Percentiles rank a stretch among this genome's conserved stretches.
Conservation (phyloP, 2,797 vertebrate genomes). For the Sebastes nivosus region DNA sequence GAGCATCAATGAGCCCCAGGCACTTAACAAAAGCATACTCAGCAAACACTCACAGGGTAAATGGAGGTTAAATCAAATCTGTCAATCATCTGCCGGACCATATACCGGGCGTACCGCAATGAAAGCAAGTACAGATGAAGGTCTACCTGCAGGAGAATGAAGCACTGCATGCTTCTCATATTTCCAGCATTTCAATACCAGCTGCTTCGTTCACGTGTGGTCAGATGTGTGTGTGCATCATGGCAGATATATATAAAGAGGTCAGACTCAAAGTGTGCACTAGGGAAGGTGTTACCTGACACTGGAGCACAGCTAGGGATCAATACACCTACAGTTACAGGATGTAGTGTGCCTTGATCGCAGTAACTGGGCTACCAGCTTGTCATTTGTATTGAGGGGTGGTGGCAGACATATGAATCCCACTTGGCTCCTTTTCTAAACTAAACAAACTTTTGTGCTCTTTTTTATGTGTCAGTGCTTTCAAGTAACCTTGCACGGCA, state of each 20-base stretch:
- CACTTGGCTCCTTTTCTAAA: neutral
- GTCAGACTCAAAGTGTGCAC: slow-evolving; percentile 23
- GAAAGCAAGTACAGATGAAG: neutral
- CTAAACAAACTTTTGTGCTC: neutral
- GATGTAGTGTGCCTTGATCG: slow-evolving; percentile 3
- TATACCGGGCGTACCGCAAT: neutral
- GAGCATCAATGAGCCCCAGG: neutral
- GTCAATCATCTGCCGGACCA: slow-evolving; percentile 21
- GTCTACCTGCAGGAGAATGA: neutral
- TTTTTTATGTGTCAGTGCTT: neutral
- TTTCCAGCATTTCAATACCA: neutral
- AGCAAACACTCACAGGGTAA: slow-evolving; percentile 23
- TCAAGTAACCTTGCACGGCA: too few relatives aligned
- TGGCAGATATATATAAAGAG: slow-evolving; percentile 11
- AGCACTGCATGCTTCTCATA: neutral
- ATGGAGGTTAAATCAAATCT: slow-evolving; percentile 35
- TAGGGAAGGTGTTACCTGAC: slow-evolving; percentile 20
- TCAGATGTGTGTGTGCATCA: slow-evolving; percentile 12
- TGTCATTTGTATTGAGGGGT: neutral
- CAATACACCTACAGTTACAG: slow-evolving; percentile 49
- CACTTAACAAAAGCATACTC: slow-evolving; percentile 21
- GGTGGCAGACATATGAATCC: neutral
- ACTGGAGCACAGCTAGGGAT: slow-evolving; percentile 28
- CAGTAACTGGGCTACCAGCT: neutral
- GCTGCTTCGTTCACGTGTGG: neutral